Percentiles rank a stretch among this genome's conserved stretches.
Evolutionary conservation across 2,797 vertebrate genomes (phyloP).

Genomic region (Pseudotriccus pelzelni): DNA sequence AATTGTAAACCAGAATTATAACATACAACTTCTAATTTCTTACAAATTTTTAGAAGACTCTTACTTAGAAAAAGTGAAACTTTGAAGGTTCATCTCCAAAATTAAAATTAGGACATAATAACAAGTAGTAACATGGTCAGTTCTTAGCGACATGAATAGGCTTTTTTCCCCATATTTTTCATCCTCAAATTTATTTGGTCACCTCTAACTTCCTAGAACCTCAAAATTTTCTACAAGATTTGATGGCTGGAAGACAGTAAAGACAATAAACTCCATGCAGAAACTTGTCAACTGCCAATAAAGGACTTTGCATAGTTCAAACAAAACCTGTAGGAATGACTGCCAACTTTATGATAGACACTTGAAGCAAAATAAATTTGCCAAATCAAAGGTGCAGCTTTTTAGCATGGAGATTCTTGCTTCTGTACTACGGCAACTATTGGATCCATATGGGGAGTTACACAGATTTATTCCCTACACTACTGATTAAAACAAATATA

Average conservation of each 20-base stretch:
- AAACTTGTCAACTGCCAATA: neutral
- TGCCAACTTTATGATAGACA: neutral
- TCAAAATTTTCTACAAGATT: neutral
- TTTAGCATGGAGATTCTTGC: neutral
- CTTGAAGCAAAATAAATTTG: neutral
- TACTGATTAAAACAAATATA: neutral
- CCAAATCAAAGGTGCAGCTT: neutral
- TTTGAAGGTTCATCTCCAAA: neutral
- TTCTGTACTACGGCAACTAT: neutral
- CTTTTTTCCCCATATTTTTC: neutral
- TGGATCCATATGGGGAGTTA: neutral
- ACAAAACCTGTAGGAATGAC: neutral
- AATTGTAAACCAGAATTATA: neutral
- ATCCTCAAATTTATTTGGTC: neutral
- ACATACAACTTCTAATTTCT: neutral
- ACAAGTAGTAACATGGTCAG: neutral
- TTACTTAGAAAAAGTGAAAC: neutral
- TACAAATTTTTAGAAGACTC: neutral
- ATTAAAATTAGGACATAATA: neutral
- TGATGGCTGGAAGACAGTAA: neutral
- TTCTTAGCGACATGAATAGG: neutral
- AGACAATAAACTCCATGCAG: neutral
- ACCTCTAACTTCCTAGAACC: neutral
- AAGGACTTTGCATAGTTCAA: neutral
- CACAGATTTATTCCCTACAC: neutral